These are phyloP conservation scores for Gymnocypris eckloni DNA, from an alignment of 2,797 vertebrate species.

Conservation along the genomic window DNA sequence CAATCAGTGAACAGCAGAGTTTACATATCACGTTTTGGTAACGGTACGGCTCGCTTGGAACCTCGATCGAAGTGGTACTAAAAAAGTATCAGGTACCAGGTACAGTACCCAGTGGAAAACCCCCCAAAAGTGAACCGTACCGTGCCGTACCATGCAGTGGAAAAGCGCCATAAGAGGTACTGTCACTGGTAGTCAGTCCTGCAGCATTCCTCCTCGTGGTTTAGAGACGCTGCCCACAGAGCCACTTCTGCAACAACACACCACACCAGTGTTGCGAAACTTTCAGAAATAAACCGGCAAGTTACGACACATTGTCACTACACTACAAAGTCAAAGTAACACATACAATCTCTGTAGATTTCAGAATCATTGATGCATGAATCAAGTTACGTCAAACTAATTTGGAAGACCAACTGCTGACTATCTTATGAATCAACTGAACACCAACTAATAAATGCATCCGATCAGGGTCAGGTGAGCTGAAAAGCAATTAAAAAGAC, in stretches of 20 bases:
- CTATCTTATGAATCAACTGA: not conserved
- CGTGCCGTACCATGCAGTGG: too few relatives aligned
- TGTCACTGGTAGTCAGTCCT: not conserved
- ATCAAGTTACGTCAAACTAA: not conserved
- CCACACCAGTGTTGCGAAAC: not conserved
- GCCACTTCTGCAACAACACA: conserved; percentile 27
- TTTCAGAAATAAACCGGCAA: not conserved
- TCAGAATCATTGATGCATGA: not conserved
- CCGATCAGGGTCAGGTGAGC: not conserved
- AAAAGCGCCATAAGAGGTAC: not conserved
- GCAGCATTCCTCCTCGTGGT: not conserved
- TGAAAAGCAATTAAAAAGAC: not conserved
- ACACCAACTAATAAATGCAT: not conserved
- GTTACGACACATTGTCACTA: not conserved
- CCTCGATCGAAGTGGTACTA: too few relatives aligned
- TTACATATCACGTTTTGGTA: too few relatives aligned
- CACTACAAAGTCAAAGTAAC: not conserved
- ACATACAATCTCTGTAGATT: not conserved
- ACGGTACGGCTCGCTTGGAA: too few relatives aligned
- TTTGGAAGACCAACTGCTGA: not conserved
- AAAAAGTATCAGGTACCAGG: too few relatives aligned
- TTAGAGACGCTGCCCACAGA: not conserved
- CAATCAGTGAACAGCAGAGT: too few relatives aligned
- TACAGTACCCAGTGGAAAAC: too few relatives aligned
- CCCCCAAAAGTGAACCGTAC: too few relatives aligned